Evolutionary conservation across 1,140 invertebrate genomes (phyloP).

Genomic region (Zaprionus lachaisei): DNA sequence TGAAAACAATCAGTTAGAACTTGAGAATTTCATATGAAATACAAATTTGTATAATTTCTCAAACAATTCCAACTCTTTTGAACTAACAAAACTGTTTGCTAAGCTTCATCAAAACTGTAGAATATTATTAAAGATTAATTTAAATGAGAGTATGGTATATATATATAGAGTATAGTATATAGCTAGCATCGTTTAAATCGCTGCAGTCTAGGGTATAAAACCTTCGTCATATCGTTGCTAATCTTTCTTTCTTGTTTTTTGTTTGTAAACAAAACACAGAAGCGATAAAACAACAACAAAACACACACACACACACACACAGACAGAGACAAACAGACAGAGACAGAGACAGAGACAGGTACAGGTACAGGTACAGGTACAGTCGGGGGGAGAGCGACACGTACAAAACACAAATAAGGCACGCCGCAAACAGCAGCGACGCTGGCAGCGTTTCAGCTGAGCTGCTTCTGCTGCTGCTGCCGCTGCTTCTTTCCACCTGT

Average conservation of each 20-base stretch:
- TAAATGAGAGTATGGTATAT: too few relatives aligned
- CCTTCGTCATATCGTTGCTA: background rate
- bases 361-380: conserved; percentile 1
- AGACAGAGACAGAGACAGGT: background rate
- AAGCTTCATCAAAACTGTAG: background rate
- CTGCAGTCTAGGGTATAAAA: background rate
- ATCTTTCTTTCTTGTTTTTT: conserved; percentile 5
- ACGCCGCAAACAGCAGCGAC: conserved; percentile 16
- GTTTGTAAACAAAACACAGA: conserved; percentile 13
- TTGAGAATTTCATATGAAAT: background rate
- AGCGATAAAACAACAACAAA: conserved; percentile 4
- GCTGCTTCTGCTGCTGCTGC: conserved; percentile 16
- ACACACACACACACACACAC: background rate
- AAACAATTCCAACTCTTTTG: background rate
- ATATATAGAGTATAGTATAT: background rate
- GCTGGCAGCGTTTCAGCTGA: conserved; percentile 19
- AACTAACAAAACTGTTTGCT: background rate
- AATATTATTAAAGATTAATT: background rate
- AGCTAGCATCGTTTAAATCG: background rate
- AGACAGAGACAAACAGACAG: conserved; percentile 2
- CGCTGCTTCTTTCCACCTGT: conserved; percentile 8
- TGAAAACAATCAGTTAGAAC: background rate
- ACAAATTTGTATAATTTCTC: background rate
- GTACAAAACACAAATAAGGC: conserved; percentile 46
- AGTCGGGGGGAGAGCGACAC: background rate